Evolutionary conservation across 2,113 vertebrate species (phyloP).

Genomic region (Barnardius zonarius): DNA sequence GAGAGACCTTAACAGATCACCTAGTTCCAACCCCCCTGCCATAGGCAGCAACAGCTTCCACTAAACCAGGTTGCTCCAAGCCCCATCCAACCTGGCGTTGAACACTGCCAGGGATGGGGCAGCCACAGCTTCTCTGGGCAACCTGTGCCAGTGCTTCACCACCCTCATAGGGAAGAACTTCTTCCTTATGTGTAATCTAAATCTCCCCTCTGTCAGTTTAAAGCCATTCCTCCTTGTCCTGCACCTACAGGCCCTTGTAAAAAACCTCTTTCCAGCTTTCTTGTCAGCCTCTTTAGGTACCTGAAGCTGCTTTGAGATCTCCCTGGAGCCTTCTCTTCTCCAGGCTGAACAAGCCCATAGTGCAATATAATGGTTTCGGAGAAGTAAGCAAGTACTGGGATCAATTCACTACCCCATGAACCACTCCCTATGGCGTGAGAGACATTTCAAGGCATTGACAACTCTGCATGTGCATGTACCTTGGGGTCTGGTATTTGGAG

Average conservation of each 20-base stretch:
- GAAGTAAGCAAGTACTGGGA: neutral
- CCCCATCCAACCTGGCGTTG: neutral
- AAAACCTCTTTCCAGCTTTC: neutral
- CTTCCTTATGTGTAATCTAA: neutral
- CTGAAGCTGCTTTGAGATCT: neutral
- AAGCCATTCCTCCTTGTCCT: neutral
- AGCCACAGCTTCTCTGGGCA: neutral
- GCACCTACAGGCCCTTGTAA: neutral
- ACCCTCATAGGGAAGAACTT: neutral
- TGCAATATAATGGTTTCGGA: neutral
- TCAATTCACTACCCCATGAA: neutral
- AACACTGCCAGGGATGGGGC: neutral
- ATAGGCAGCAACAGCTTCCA: neutral
- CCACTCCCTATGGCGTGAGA: neutral
- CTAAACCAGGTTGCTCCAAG: neutral
- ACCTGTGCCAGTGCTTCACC: neutral
- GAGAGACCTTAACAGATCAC: neutral
- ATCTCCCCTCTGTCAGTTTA: neutral
- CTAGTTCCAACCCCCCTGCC: neutral
- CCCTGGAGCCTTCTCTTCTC: neutral
- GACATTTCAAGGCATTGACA: neutral
- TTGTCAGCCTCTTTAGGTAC: neutral
- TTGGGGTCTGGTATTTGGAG: neutral
- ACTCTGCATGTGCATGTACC: accelerated
- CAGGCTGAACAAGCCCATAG: neutral